Evolutionary conservation across 2,888 invertebrate genomes (phyloP).

Genomic region (Graphium colonna): DNA sequence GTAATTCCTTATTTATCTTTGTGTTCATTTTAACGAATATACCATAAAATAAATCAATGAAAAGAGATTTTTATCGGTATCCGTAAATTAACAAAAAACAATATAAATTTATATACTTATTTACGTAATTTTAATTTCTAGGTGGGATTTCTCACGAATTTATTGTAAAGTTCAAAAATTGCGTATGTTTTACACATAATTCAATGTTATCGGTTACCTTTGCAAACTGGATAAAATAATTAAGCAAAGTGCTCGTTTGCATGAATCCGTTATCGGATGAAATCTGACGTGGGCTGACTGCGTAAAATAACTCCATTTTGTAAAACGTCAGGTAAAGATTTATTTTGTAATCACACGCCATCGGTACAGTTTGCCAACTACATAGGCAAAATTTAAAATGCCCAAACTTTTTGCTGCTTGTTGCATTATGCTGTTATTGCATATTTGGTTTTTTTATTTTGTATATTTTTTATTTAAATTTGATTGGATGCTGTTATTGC

Average conservation of each 20-base stretch:
- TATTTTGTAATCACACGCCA: conserved; percentile 20
- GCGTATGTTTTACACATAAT: too few species aligned
- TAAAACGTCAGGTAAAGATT: conserved; percentile 17
- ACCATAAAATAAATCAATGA: too few species aligned
- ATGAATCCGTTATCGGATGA: background rate
- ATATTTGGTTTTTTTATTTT: too few species aligned
- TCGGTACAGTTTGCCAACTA: conserved; percentile 19
- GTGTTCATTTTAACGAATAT: too few species aligned
- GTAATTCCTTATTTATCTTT: too few species aligned
- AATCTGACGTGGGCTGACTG: conserved; percentile 17
- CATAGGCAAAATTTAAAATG: conserved; percentile 18
- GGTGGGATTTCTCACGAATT: background rate
- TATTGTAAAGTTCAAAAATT: background rate
- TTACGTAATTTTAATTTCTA: too few species aligned
- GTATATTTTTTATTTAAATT: too few species aligned
- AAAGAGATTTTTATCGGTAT: background rate
- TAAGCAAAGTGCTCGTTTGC: background rate
- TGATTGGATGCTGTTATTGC: too few species aligned
- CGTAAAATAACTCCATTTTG: too few species aligned
- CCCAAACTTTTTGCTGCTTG: conserved; percentile 2
- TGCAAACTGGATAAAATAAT: too few species aligned
- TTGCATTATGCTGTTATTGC: background rate
- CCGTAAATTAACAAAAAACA: background rate
- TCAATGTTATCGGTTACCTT: too few species aligned
- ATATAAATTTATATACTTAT: too few species aligned